A percentile compares a stretch with the other conserved stretches of the same genome.
phyloP scores from a whole-genome alignment of 2,797 vertebrate species.

The Myotis pilosus region DNA sequence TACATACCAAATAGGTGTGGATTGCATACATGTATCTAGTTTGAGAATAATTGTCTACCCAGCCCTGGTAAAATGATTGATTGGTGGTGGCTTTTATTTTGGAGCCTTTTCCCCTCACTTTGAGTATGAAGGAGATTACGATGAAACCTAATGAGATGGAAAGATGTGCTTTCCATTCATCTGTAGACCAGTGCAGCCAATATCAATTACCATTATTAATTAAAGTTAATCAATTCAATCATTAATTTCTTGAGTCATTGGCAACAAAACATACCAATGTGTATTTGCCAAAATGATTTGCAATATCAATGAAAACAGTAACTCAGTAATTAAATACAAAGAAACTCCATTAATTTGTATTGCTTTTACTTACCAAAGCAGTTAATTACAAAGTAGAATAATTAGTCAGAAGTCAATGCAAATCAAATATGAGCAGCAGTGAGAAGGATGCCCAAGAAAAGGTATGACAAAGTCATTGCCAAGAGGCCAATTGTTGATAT shows the following conservation, averaged over 20 bases:
- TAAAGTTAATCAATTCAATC: conserved; percentile 63
- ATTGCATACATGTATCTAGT: accelerated
- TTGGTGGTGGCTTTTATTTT: not conserved
- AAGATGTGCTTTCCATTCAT: not conserved
- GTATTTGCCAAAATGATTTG: conserved; percentile 63
- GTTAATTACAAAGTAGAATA: conserved; percentile 52
- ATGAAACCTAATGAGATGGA: not conserved
- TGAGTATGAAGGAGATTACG: not conserved
- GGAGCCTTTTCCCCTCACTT: not conserved
- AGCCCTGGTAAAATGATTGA: not conserved
- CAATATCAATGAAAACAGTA: conserved; percentile 25
- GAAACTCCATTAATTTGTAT: conserved; percentile 43
- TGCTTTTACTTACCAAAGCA: conserved; percentile 56
- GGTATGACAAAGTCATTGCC: not conserved
- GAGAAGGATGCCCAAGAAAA: not conserved
- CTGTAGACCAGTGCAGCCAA: not conserved
- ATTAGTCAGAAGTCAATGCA: conserved; percentile 48
- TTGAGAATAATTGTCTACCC: accelerated
- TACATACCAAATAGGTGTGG: not conserved
- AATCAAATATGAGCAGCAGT: not conserved
- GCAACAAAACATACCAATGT: conserved; percentile 52
- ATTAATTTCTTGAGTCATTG: conserved; percentile 64
- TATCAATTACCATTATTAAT: conserved; percentile 13
- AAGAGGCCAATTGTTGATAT: not conserved
- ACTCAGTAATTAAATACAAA: conserved; percentile 60